Evolutionary conservation across 2,113 vertebrate genomes (phyloP).

Genomic region (Sapajus apella): DNA sequence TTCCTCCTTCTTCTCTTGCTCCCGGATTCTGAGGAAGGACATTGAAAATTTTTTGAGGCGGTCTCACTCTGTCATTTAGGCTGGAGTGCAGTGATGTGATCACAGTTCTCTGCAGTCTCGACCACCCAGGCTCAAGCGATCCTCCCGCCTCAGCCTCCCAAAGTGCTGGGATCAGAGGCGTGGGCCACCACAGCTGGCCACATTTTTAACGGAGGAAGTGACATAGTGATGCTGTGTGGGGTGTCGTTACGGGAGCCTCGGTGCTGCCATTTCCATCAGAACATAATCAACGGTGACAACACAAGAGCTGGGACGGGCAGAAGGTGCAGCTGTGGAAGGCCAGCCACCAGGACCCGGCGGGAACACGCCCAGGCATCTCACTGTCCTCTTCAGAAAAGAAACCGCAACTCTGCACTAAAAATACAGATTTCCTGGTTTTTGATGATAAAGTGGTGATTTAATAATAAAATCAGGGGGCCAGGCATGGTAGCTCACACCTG

Average conservation of each 20-base stretch:
- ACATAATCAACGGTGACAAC: background rate
- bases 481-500: no score
- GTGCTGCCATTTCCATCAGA: background rate
- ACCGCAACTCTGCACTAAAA: background rate
- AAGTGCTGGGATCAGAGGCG: no score
- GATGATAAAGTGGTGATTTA: background rate
- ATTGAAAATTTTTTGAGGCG: no score
- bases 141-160: no score
- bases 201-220: background rate
- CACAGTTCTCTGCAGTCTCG: no score
- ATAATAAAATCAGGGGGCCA: no score
- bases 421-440: fast-evolving
- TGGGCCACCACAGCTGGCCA: fast-evolving
- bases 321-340: no score
- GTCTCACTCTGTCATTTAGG: background rate
- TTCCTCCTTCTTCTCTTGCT: conserved; percentile 85
- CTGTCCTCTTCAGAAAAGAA: background rate
- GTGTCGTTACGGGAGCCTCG: fast-evolving
- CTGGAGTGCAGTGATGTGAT: background rate
- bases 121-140: no score
- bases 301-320: background rate
- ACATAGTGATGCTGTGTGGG: no score
- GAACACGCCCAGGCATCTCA: fast-evolving
- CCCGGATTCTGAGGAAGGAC: conserved; percentile 84
- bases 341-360: fast-evolving